These are phyloP conservation scores for Drosophila guanche DNA, from an alignment of 1,140 invertebrate genomes.

Conservation along the genomic window DNA sequence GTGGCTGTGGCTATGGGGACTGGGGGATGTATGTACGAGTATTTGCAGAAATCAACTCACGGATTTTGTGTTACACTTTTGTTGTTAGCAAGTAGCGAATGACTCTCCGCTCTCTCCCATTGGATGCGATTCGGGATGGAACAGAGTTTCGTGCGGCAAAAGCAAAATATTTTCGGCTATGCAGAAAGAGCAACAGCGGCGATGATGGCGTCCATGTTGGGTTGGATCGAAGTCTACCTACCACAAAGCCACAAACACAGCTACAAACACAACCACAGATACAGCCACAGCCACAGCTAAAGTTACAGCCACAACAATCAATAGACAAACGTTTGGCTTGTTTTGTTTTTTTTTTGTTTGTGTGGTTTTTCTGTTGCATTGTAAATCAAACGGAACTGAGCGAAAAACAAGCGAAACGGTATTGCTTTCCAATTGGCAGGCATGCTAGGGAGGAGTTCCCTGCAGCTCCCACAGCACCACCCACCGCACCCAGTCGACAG, in stretches of 20 bases:
- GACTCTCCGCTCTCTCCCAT: slow-evolving; percentile 25
- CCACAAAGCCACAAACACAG: slow-evolving; percentile 57
- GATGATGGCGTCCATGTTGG: slow-evolving; percentile 79
- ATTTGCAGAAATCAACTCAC: slow-evolving; percentile 68
- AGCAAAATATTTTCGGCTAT: slow-evolving; percentile 50
- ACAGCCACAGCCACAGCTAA: slow-evolving; percentile 44
- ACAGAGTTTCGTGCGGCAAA: slow-evolving; percentile 50
- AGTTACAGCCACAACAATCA: slow-evolving; percentile 60
- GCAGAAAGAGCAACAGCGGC: slow-evolving; percentile 27
- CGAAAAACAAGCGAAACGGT: slow-evolving; percentile 78
- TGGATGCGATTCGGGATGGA: slow-evolving; percentile 31
- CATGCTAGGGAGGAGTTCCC: slow-evolving; percentile 62
- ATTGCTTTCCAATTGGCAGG: slow-evolving; percentile 77
- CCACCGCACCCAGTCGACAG: neutral
- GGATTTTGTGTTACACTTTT: slow-evolving; percentile 81
- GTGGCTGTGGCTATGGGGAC: neutral
- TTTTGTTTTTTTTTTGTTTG: slow-evolving; percentile 17
- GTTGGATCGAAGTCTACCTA: slow-evolving; percentile 68
- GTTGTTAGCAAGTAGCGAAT: slow-evolving; percentile 57
- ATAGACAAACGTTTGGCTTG: slow-evolving; percentile 67
- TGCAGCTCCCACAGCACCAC: slow-evolving; percentile 12
- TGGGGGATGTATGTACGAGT: slow-evolving; percentile 40
- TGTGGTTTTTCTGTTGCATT: slow-evolving; percentile 56
- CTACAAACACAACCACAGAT: slow-evolving; percentile 39
- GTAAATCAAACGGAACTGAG: slow-evolving; percentile 79